Evolutionary conservation across 2,888 invertebrate species (phyloP).

Genomic region (Torymus texanus): DNA sequence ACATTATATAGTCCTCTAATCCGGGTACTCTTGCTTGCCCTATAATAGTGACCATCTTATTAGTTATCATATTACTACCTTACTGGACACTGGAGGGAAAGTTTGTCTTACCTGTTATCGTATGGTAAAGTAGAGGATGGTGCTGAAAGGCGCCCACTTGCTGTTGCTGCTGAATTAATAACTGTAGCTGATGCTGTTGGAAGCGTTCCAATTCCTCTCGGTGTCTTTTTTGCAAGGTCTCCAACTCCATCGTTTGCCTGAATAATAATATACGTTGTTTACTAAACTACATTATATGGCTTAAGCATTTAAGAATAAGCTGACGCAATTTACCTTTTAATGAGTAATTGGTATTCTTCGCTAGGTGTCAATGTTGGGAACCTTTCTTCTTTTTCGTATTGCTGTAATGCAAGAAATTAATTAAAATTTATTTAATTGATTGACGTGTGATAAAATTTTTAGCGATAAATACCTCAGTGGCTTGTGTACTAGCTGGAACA

Average conservation of each 20-base stretch:
- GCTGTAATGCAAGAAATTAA: slow-evolving; percentile 22
- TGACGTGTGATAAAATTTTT: too few relatives aligned
- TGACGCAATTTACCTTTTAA: slow-evolving; percentile 68
- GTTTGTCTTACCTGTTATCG: slow-evolving; percentile 67
- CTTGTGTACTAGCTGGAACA: slow-evolving; percentile 57
- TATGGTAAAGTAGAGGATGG: slow-evolving; percentile 72
- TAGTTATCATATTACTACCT: too few relatives aligned
- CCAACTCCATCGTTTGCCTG: slow-evolving; percentile 76
- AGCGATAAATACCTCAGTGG: slow-evolving; percentile 62
- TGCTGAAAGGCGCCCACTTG: slow-evolving; percentile 72
- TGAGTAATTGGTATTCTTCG: slow-evolving; percentile 73
- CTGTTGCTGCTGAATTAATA: slow-evolving; percentile 72
- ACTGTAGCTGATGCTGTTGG: slow-evolving; percentile 72
- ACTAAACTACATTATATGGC: neutral
- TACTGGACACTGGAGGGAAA: too few relatives aligned
- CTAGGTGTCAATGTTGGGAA: slow-evolving; percentile 69
- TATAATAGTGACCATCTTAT: slow-evolving; percentile 28
- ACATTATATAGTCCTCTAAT: slow-evolving; percentile 72
- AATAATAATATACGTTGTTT: slow-evolving; percentile 6
- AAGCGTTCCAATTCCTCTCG: slow-evolving; percentile 73
- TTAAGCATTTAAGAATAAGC: neutral
- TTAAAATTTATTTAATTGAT: too few relatives aligned
- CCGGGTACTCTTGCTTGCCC: slow-evolving; percentile 70
- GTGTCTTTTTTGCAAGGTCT: slow-evolving; percentile 75
- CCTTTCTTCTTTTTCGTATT: slow-evolving; percentile 71